Percentiles rank a stretch among this genome's conserved stretches.
phyloP scores from a whole-genome alignment of 2,888 invertebrate genomes.

The Eristalis arbustorum region DNA sequence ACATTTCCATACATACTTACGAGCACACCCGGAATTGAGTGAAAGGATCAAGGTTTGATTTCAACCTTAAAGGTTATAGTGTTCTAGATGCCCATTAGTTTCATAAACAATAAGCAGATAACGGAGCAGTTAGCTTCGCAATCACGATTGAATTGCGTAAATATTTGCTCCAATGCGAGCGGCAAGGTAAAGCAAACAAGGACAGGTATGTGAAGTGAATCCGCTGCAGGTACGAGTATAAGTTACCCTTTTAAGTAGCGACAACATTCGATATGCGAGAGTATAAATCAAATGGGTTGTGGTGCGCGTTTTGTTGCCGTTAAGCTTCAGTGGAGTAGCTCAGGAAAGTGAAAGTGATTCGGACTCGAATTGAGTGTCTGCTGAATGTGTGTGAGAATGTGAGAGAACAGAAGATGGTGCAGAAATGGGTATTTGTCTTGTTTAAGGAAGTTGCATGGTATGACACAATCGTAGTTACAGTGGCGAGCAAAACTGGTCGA shows the following conservation, averaged over 20 bases:
- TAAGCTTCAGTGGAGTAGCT: not conserved
- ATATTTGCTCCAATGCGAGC: not conserved
- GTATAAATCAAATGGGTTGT: not conserved
- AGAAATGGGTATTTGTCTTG: not conserved
- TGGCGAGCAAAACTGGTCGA: no score
- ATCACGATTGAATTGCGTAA: not conserved
- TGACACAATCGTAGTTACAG: not conserved
- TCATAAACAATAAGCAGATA: not conserved
- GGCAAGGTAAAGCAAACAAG: not conserved
- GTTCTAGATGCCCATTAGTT: not conserved
- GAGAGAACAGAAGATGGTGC: not conserved
- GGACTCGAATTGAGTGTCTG: not conserved
- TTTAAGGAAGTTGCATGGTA: not conserved
- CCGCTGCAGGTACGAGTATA: not conserved
- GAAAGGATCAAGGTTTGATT: not conserved
- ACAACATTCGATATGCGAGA: not conserved
- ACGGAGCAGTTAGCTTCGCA: not conserved
- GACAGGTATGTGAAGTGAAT: not conserved
- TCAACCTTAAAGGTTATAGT: not conserved
- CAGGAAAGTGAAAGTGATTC: not conserved
- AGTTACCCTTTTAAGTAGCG: not conserved
- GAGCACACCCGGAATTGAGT: slow-evolving; percentile 3
- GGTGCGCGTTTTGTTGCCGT: not conserved
- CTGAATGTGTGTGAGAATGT: not conserved
- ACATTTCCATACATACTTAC: not conserved